Percentiles rank a stretch among this genome's conserved stretches.
Conservation (phyloP, 2,888 invertebrate genomes). For the Anaspis maculata region DNA sequence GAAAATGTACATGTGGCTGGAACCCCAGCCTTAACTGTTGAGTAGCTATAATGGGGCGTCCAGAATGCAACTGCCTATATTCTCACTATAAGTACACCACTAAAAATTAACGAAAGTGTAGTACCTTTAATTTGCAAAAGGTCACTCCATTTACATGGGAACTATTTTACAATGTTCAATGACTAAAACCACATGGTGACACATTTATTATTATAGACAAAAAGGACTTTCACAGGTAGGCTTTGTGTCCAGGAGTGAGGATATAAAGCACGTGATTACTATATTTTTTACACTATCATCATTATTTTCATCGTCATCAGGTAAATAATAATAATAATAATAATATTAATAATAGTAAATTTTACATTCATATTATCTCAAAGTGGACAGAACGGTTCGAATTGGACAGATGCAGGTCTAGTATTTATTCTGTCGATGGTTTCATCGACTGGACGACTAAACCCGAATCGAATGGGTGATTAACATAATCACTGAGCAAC, state of each 20-base stretch:
- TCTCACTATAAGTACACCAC: too few relatives aligned
- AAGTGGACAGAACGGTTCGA: constrained; percentile 34
- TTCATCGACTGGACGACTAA: constrained; percentile 29
- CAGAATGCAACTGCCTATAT: constrained; percentile 7
- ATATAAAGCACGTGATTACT: too few relatives aligned
- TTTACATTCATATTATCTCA: constrained; percentile 19
- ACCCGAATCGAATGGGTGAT: constrained; percentile 23
- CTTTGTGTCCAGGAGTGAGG: too few relatives aligned
- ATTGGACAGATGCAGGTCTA: constrained; percentile 34
- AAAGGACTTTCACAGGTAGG: too few relatives aligned
- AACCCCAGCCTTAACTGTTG: constrained; percentile 13
- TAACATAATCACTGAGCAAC: constrained; percentile 33
- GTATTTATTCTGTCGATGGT: constrained; percentile 25
- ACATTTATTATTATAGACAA: too few relatives aligned
- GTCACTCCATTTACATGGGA: constrained; percentile 1
- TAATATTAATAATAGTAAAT: not conserved
- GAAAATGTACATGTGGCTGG: constrained; percentile 35
- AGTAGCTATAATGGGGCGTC: constrained; percentile 16
- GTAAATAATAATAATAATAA: too few relatives aligned
- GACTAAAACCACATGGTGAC: too few relatives aligned
- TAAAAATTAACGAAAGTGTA: too few relatives aligned
- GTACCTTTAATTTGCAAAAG: too few relatives aligned
- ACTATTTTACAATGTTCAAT: constrained; percentile 1
- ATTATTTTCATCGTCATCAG: too few relatives aligned
- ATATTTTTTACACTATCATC: too few relatives aligned